A percentile compares a stretch with the other conserved stretches of the same genome.
These are phyloP conservation scores for Rhynchophorus ferrugineus DNA, from an alignment of 1,140 invertebrate genomes.

Conservation along the genomic window DNA sequence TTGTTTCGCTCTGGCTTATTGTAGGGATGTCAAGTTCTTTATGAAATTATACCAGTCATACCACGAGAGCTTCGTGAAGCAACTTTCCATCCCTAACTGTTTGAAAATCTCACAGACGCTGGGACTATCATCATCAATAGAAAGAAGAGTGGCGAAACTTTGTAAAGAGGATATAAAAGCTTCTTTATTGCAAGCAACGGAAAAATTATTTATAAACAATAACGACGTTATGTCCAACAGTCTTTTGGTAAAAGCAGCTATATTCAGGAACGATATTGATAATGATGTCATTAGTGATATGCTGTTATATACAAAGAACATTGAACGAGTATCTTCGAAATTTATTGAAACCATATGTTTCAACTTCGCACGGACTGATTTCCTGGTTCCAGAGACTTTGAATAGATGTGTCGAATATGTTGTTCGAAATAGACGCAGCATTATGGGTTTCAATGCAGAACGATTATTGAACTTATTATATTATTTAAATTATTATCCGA, in stretches of 20 bases:
- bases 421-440: conserved; percentile 33
- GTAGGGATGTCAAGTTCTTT: conserved; percentile 34
- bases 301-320: conserved; percentile 9
- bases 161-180: conserved; percentile 1
- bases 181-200: neutral
- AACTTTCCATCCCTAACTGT: no score
- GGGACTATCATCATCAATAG: no score
- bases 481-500: conserved; percentile 42
- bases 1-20: conserved; percentile 45
- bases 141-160: neutral
- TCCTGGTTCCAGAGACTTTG: conserved; percentile 40
- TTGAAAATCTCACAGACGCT: conserved; percentile 31
- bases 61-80: no score
- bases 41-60: conserved; percentile 37
- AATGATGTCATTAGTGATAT: conserved; percentile 16
- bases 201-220: conserved; percentile 6
- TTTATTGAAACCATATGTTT: conserved; percentile 40
- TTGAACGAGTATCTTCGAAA: conserved; percentile 37
- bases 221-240: conserved; percentile 1
- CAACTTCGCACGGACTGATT: conserved; percentile 36
- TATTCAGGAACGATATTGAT: conserved; percentile 13
- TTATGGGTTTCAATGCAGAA: conserved; percentile 44
- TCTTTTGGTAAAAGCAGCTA: conserved; percentile 15
- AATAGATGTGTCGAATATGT: conserved; percentile 43
- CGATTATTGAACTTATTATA: conserved; percentile 45